A percentile compares a stretch with the other conserved stretches of the same genome.
Evolutionary conservation across 1,140 invertebrate genomes (phyloP).

Genomic region (Dendrolimus punctatus): DNA sequence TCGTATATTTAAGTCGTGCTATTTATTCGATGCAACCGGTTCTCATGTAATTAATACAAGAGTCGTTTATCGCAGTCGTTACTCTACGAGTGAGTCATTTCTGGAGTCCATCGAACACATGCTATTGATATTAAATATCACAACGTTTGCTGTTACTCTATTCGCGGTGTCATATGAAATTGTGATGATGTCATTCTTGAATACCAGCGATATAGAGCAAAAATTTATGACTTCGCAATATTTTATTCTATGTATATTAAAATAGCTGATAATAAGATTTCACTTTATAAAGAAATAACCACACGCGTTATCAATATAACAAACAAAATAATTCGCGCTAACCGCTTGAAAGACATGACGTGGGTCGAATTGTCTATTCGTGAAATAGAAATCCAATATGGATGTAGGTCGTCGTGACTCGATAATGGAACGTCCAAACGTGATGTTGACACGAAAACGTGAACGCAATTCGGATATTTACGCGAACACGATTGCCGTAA

Average conservation of each 20-base stretch:
- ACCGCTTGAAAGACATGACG: constrained; percentile 8
- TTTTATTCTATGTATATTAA: too few relatives aligned
- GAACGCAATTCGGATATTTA: constrained; percentile 21
- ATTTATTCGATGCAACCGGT: constrained; percentile 54
- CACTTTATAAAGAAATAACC: too few relatives aligned
- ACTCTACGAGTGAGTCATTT: constrained; percentile 39
- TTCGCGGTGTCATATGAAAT: not conserved
- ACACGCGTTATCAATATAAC: too few relatives aligned
- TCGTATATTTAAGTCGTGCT: constrained; percentile 43
- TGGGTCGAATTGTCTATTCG: constrained; percentile 19
- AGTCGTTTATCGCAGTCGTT: constrained; percentile 27
- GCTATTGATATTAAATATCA: constrained; percentile 20
- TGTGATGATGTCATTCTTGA: constrained; percentile 4
- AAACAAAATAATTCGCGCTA: too few relatives aligned
- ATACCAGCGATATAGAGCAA: not conserved
- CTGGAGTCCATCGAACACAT: constrained; percentile 18
- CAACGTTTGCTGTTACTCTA: constrained; percentile 9
- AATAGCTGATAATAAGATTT: too few relatives aligned
- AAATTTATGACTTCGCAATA: not conserved
- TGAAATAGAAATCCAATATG: constrained; percentile 31
- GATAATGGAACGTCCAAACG: constrained; percentile 32
- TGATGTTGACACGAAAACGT: constrained; percentile 28
- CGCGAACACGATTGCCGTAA: constrained; percentile 9
- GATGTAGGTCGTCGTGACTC: constrained; percentile 28
- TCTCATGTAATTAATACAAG: constrained; percentile 32